Evolutionary conservation across 2,113 vertebrate genomes (phyloP), one percentile per base, ranked within the genome.

Genomic region (Aldabrachelys gigantea): DNA sequence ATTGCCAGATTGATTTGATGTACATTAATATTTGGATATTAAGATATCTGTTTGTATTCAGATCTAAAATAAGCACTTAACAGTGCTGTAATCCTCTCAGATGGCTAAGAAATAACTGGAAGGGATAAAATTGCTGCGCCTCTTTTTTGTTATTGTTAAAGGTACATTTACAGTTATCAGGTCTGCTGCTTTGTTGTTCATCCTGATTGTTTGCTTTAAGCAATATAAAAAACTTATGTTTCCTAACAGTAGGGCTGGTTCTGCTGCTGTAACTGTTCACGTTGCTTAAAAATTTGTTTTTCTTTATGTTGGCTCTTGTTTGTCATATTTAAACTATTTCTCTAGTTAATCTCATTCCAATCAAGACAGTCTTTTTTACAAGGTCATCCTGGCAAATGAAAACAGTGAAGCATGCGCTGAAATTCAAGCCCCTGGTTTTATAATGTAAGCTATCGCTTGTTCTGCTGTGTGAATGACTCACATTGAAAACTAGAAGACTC

Each of bases 391-490:
- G 92, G 89, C 79, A 50, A 87, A 80, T 86, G 75, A 78, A 92
- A 89, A 79, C 87, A 53, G 69, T 62, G 53, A 83, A 86, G 89
- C 53, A 62, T 78, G 50, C 83, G 85, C 85, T 95, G 92, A 93
- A 96, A 95, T 92, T 94, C 94, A 96, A 93, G 91, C 91, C 79
- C 57, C 8, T 93, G 85, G 62, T 89, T 90, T 94, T 92, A 87
- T 86, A 85, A 84, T 93, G 91, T 91, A 96, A 90, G 93, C 92
- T 92, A 87, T 82, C 83, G 52, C 91, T 89, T 31, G 21, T 75
- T 92, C 54, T 95, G 85, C 89, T 84, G 8, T 85, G 92, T 82
- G 91, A 95, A 75, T 93, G 89, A 65, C 87, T 96, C 84, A 16
- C 76, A 80, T 80, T 78, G 65, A 72, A 88, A 87, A 90, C 90